These are phyloP conservation scores for Phortica variegata DNA, from an alignment of 1,140 invertebrate genomes.

Conservation along the genomic window DNA sequence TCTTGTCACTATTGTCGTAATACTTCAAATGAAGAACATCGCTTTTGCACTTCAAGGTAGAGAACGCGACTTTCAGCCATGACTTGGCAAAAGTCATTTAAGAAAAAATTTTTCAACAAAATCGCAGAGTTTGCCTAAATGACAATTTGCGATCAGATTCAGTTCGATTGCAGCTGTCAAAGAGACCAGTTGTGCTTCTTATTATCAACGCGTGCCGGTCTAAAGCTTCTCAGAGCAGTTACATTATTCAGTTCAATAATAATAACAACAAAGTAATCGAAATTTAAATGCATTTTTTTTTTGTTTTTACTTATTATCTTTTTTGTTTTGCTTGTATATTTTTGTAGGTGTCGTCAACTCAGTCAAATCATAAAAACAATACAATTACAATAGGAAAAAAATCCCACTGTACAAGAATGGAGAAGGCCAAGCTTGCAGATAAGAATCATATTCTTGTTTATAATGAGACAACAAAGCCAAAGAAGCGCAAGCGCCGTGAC, in stretches of 20 bases:
- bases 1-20: background rate
- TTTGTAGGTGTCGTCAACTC: constrained; percentile 1
- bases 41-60: background rate
- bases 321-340: background rate
- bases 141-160: no score
- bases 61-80: no score
- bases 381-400: background rate
- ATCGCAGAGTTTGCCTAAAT: no score
- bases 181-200: no score
- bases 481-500: constrained; percentile 45
- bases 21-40: background rate
- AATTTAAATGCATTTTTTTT: background rate
- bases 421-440: constrained; percentile 39
- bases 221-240: no score
- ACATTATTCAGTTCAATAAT: no score
- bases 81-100: no score
- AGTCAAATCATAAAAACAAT: background rate
- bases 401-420: constrained; percentile 18
- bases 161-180: no score
- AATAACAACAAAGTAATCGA: background rate
- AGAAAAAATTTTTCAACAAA: no score
- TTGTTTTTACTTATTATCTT: background rate
- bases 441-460: constrained; percentile 40
- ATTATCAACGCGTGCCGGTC: no score
- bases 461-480: constrained; percentile 43